phyloP scores from a whole-genome alignment of 2,888 invertebrate species.

The Himalopsyche kuldschensis region DNA sequence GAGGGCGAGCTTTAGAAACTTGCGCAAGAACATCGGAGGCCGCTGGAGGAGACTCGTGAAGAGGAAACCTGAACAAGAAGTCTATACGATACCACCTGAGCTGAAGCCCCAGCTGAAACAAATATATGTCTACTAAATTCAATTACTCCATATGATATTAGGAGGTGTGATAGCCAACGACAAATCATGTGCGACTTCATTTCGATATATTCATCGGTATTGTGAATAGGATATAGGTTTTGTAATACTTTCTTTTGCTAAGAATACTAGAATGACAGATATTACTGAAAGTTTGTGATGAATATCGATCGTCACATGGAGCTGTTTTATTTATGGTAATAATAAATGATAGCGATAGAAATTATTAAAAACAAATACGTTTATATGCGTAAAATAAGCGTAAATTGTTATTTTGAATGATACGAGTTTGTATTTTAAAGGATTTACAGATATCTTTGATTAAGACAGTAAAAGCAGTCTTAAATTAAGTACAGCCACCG shows the following conservation, averaged over 20 bases:
- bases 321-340: constrained; percentile 18
- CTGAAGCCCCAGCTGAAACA: constrained; percentile 85
- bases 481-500: constrained; percentile 11
- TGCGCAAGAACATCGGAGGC: constrained; percentile 83
- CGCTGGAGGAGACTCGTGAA: constrained; percentile 84
- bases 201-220: constrained; percentile 23
- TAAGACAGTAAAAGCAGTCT: constrained; percentile 11
- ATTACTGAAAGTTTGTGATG: constrained; percentile 19
- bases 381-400: not conserved
- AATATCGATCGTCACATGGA: not conserved
- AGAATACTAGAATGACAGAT: constrained; percentile 20
- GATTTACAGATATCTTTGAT: constrained; percentile 5
- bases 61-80: constrained; percentile 79
- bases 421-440: not conserved
- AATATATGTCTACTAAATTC: constrained; percentile 76
- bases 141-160: constrained; percentile 29
- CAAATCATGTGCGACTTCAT: constrained; percentile 34
- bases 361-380: constrained; percentile 3
- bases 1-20: constrained; percentile 78
- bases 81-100: constrained; percentile 84
- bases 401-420: constrained; percentile 7
- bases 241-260: constrained; percentile 28
- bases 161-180: constrained; percentile 31
- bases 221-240: constrained; percentile 32
- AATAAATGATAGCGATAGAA: constrained; percentile 1